phyloP scores from a whole-genome alignment of 2,888 invertebrate species.

The Tiphia femorata region DNA sequence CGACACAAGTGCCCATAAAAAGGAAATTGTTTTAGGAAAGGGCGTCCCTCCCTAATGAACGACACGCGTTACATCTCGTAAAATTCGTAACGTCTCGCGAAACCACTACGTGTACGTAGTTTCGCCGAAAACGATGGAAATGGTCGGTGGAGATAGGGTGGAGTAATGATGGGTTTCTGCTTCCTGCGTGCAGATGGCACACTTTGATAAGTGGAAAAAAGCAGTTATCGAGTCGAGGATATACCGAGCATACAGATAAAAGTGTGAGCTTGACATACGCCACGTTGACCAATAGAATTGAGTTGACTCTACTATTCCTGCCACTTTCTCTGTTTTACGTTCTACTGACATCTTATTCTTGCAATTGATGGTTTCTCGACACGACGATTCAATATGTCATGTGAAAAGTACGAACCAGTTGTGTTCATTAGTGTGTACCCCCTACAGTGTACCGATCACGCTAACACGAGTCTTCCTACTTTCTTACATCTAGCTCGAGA shows the following conservation, averaged over 20 bases:
- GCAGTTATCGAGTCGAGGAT: constrained; percentile 41
- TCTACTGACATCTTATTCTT: not conserved
- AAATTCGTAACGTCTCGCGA: constrained; percentile 14
- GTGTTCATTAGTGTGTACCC: too few species aligned
- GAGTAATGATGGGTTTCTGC: constrained; percentile 46
- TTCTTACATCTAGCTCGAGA: too few species aligned
- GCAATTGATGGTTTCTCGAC: not conserved
- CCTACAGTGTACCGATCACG: too few species aligned
- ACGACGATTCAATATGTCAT: not conserved
- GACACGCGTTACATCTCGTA: constrained; percentile 30
- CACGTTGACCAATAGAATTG: constrained; percentile 27
- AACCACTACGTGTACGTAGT: constrained; percentile 16
- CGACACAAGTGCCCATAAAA: not conserved
- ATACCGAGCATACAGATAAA: too few species aligned
- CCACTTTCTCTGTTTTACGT: not conserved
- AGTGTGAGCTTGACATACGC: constrained; percentile 28
- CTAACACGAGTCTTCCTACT: too few species aligned
- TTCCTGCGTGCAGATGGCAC: constrained; percentile 48
- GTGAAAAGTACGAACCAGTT: not conserved
- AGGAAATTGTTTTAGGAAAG: not conserved
- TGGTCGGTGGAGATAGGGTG: constrained; percentile 45
- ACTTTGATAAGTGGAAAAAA: constrained; percentile 48
- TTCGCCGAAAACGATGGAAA: constrained; percentile 43
- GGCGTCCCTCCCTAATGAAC: too few species aligned
- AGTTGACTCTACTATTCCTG: constrained; percentile 16